Evolutionary conservation across 2,888 invertebrate genomes (phyloP), one percentile per base, ranked within the genome.

Genomic region (Ophraella communa): DNA sequence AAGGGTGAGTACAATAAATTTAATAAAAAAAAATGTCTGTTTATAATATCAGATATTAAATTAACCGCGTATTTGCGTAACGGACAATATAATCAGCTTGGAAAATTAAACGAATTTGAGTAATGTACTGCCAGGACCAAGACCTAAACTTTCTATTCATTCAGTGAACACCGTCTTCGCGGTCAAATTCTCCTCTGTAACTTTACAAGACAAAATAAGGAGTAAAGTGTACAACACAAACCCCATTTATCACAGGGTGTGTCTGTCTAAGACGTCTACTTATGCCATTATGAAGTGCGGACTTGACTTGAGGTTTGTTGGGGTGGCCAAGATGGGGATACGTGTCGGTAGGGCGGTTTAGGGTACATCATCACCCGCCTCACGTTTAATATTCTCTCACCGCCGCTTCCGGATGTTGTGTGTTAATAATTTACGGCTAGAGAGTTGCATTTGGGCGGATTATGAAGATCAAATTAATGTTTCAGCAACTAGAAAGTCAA

Each of bases 231-330:
- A 68, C 70, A 65, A 72, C 74, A 66, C 73, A 73, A 51, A 42
- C 11, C 51, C 75, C 77, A 76, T 77, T 76, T 76, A 77, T 77
- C 76, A 77, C 72, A 65, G 67, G 68, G 69, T 68, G 69, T 68
- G 74, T 73, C 77, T 77, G 77, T 69, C 71, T 69, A 64, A 68
- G 77, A 77, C 77, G 75, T 76, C 73, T 76, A 75, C 77, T 77
- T 76, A 77, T 75, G 71, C 73, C 74, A 73, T 77, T 76, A 77
- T 77, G 76, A 77, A 77, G 77, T 74, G 71, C 71, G 67, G 67
- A 69, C 72, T 71, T 67, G 70, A 68, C 71, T 71, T 71, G 69
- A 72, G 72, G 73, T 68, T 70, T 61, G 68, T 57, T 21, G 53
- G 57, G 56, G 63, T 54, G 58, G 61, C 63, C 66, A 14, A 57